Evolutionary conservation across 2,113 vertebrate species (phyloP).

Genomic region (Peucedramus taeniatus): DNA sequence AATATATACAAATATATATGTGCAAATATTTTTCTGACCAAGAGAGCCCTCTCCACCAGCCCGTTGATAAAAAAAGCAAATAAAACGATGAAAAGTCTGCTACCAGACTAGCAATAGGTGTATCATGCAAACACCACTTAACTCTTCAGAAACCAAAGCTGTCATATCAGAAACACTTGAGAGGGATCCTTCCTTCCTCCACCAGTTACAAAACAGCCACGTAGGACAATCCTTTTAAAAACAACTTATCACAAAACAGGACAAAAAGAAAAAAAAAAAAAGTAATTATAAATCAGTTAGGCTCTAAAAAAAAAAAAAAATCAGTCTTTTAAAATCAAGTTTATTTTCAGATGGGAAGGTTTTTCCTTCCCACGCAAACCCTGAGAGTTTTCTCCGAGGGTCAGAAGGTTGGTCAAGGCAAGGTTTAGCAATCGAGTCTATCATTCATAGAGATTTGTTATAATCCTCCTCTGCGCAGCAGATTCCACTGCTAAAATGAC

Average conservation of each 20-base stretch:
- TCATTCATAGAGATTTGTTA: constrained; percentile 31
- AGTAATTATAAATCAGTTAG: not conserved
- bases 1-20: constrained; percentile 1
- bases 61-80: constrained; percentile 1
- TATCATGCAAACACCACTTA: constrained; percentile 46
- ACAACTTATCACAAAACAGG: constrained; percentile 17
- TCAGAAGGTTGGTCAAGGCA: constrained; percentile 13
- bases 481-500: constrained; percentile 41
- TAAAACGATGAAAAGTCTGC: constrained; percentile 1
- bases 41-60: constrained; percentile 34
- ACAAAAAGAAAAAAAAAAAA: not conserved
- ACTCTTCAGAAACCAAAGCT: constrained; percentile 45
- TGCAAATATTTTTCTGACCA: constrained; percentile 27
- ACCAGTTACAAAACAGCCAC: constrained; percentile 16
- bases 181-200: constrained; percentile 8
- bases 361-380: constrained; percentile 6
- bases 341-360: not conserved
- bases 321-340: not conserved
- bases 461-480: constrained; percentile 36
- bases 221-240: constrained; percentile 13
- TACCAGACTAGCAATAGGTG: constrained; percentile 43
- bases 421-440: constrained; percentile 13
- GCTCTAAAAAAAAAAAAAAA: not conserved
- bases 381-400: not conserved
- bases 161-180: constrained; percentile 17